A percentile compares a stretch with the other conserved stretches of the same genome.
Evolutionary conservation across 2,113 vertebrate genomes (phyloP).

Genomic region (Microtus montanus): DNA sequence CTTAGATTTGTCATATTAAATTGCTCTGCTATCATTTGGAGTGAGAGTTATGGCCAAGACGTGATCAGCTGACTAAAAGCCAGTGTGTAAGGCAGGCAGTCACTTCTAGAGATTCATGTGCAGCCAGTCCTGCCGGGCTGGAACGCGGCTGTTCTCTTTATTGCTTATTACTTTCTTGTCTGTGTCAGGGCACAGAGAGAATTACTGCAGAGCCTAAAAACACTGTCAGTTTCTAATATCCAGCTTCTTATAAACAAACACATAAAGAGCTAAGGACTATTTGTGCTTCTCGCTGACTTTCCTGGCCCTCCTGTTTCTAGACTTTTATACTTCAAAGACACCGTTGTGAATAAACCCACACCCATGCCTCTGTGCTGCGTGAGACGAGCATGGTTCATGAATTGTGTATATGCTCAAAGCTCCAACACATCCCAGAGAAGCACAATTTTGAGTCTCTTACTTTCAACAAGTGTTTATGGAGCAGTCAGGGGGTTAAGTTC

Average conservation of each 20-base stretch:
- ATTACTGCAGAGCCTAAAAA: conserved; percentile 21
- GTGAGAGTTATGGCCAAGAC: conserved; percentile 53
- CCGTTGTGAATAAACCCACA: not conserved
- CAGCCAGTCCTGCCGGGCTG: not conserved
- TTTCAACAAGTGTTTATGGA: not conserved
- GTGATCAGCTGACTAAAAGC: conserved; percentile 56
- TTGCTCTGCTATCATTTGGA: conserved; percentile 62
- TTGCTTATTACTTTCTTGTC: conserved; percentile 50
- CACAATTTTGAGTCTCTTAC: not conserved
- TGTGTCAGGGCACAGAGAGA: conserved; percentile 49
- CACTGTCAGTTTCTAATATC: not conserved
- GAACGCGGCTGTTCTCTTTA: not conserved
- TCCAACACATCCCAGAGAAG: not conserved
- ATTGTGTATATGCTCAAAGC: not conserved
- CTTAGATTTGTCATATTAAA: conserved; percentile 73
- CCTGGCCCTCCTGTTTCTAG: not conserved
- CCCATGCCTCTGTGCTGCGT: fast-evolving
- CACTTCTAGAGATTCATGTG: conserved; percentile 42
- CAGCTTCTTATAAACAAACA: not conserved
- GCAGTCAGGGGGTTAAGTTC: not conserved
- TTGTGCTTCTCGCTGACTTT: no score
- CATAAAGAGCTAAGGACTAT: not conserved
- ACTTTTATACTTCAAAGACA: not conserved
- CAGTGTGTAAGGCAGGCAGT: not conserved
- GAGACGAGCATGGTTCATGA: not conserved